Conservation (phyloP, 1,140 invertebrate species). For the Drosophila chauvacae region DNA sequence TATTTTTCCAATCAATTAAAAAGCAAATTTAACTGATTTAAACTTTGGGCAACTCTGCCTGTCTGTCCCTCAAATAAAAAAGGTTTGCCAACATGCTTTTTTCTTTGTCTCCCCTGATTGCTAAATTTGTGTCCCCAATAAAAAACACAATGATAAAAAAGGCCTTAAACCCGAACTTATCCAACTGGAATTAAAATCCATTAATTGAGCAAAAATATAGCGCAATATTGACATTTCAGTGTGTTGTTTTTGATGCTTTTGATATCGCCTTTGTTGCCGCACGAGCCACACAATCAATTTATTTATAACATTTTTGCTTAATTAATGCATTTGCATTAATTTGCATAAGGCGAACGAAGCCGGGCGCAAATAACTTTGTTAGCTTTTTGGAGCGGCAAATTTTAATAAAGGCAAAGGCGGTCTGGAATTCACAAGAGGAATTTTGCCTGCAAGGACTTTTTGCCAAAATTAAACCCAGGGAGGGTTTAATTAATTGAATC, state of each 20-base stretch:
- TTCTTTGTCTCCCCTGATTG: constrained; percentile 26
- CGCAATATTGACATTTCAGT: constrained; percentile 33
- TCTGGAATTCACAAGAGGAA: constrained; percentile 11
- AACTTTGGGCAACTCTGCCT: constrained; percentile 1
- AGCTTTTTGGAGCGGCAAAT: constrained; percentile 29
- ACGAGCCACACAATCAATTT: constrained; percentile 73
- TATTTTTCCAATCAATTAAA: constrained; percentile 28
- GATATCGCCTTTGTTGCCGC: constrained; percentile 27
- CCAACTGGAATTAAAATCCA: constrained; percentile 69
- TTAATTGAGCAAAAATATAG: constrained; percentile 60
- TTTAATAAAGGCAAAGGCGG: constrained; percentile 41
- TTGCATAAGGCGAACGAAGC: constrained; percentile 26
- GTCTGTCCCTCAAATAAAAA: constrained; percentile 6
- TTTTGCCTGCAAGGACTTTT: constrained; percentile 23
- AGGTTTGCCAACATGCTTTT: constrained; percentile 6
- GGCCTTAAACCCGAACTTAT: constrained; percentile 52
- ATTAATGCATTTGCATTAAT: no score
- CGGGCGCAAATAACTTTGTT: constrained; percentile 53
- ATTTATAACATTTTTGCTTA: constrained; percentile 71
- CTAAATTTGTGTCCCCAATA: constrained; percentile 41
- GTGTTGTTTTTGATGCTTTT: constrained; percentile 30
- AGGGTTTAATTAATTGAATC: constrained; percentile 46
- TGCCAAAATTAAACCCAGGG: constrained; percentile 1
- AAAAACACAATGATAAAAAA: constrained; percentile 18
- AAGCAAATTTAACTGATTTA: not conserved